Conservation (phyloP, 1,140 invertebrate genomes). For the Drosophila nebulosa region DNA sequence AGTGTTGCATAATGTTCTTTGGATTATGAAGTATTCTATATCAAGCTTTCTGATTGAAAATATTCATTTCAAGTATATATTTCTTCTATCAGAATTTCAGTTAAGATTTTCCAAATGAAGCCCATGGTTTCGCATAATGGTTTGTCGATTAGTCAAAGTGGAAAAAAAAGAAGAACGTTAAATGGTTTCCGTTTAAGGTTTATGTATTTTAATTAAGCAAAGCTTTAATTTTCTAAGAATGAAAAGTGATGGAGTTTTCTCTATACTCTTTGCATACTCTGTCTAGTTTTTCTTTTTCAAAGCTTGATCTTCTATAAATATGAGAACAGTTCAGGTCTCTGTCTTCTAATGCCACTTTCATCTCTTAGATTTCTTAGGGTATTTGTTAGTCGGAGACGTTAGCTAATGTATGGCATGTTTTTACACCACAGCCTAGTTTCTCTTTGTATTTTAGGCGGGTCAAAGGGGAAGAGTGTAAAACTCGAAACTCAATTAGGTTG, state of each 20-base stretch:
- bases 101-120: background rate
- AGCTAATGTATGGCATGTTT: background rate
- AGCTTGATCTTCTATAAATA: too few species aligned
- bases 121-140: background rate
- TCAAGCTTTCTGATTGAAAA: too few species aligned
- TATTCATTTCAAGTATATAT: too few species aligned
- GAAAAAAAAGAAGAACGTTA: background rate
- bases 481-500: constrained; percentile 74
- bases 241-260: too few species aligned
- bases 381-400: background rate
- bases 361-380: background rate
- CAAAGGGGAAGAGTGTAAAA: constrained; percentile 26
- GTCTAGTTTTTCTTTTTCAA: too few species aligned
- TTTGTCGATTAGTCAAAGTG: background rate
- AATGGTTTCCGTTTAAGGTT: constrained; percentile 27
- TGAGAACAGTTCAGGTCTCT: too few species aligned
- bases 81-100: background rate
- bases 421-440: background rate
- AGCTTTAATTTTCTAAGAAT: background rate
- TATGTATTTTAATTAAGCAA: constrained; percentile 38
- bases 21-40: too few species aligned
- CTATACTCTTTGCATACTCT: too few species aligned
- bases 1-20: too few species aligned
- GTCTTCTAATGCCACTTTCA: too few species aligned
- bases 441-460: background rate